phyloP scores from a whole-genome alignment of 2,797 vertebrate species.

The Apogon talboti region DNA sequence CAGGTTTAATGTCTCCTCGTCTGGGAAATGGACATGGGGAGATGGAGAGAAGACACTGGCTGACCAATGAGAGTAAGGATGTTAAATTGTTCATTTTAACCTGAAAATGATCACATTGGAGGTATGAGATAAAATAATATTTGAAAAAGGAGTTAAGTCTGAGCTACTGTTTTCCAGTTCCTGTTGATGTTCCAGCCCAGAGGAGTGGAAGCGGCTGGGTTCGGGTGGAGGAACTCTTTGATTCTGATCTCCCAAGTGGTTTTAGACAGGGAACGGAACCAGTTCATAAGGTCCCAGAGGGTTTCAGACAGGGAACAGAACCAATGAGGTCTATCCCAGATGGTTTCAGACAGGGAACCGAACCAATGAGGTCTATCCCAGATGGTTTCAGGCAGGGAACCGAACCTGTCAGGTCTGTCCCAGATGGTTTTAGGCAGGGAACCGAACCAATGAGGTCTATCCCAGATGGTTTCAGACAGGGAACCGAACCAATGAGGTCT shows the following conservation, averaged over 20 bases:
- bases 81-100: too few relatives aligned
- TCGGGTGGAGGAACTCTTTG: conserved; percentile 48
- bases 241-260: conserved; percentile 8
- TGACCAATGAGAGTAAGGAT: conserved; percentile 54
- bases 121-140: too few relatives aligned
- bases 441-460: too few relatives aligned
- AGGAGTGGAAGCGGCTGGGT: conserved; percentile 66
- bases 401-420: rapidly evolving
- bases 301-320: conserved; percentile 46
- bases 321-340: rapidly evolving
- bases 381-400: conserved; percentile 39
- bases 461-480: conserved; percentile 4
- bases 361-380: neutral
- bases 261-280: conserved; percentile 40
- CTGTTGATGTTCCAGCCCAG: conserved; percentile 58
- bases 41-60: conserved; percentile 61
- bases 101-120: too few relatives aligned
- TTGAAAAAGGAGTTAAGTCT: too few relatives aligned
- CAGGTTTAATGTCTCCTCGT: conserved; percentile 38
- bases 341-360: conserved; percentile 43
- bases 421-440: conserved; percentile 43
- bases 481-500: neutral
- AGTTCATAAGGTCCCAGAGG: neutral
- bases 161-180: conserved; percentile 47
- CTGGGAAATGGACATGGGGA: conserved; percentile 56